These are phyloP conservation scores for Odontophorus gujanensis DNA, from an alignment of 2,113 vertebrate genomes.

Conservation along the genomic window DNA sequence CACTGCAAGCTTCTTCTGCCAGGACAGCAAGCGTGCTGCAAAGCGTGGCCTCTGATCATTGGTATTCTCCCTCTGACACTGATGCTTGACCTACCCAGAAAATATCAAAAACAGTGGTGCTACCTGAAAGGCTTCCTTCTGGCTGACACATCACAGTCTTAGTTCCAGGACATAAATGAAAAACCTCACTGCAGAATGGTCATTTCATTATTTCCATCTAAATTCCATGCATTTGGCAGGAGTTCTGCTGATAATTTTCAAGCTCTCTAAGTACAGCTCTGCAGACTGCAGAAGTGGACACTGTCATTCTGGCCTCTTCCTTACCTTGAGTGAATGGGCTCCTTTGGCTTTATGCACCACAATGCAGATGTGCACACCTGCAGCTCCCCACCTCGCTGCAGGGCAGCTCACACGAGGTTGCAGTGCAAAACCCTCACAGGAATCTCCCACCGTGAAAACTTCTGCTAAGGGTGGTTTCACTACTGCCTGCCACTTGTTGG, in stretches of 20 bases:
- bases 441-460: background rate
- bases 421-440: background rate
- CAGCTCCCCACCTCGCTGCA: background rate
- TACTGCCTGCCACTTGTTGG: background rate
- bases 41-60: background rate
- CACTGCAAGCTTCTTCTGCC: background rate
- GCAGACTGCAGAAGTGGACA: fast-evolving
- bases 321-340: background rate
- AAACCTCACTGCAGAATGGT: background rate
- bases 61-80: background rate
- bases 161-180: background rate
- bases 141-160: background rate
- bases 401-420: background rate
- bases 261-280: constrained; percentile 2
- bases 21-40: background rate
- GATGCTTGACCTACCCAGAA: background rate
- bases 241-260: background rate
- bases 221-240: background rate
- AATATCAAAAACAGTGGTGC: background rate
- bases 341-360: background rate
- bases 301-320: background rate
- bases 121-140: background rate
- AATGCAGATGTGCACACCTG: background rate
- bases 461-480: background rate
- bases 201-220: constrained; percentile 12